Evolutionary conservation across 1,140 invertebrate genomes (phyloP).

Genomic region (Pantala flavescens): DNA sequence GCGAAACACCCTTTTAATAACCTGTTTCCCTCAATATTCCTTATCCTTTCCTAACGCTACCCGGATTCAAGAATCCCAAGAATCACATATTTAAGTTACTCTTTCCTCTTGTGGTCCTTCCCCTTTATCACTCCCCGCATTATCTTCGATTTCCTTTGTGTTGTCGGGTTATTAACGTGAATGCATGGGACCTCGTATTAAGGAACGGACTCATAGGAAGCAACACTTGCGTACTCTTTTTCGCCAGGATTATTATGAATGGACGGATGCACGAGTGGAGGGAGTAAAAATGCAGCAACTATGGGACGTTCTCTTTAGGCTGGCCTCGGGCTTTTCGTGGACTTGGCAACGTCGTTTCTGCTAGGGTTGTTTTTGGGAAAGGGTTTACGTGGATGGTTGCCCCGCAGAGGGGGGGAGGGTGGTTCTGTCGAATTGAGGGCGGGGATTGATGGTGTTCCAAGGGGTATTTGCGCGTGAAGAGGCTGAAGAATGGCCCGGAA

Average conservation of each 20-base stretch:
- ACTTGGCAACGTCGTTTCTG: background rate
- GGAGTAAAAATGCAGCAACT: background rate
- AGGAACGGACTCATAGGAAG: background rate
- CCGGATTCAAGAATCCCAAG: no score
- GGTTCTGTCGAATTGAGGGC: background rate
- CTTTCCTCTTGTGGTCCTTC: background rate
- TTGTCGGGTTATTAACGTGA: background rate
- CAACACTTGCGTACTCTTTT: no score
- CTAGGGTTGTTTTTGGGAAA: background rate
- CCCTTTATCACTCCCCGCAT: background rate
- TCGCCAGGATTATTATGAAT: no score
- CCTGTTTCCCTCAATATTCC: no score
- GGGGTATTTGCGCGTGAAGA: background rate
- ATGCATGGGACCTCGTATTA: background rate
- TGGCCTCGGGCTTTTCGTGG: no score
- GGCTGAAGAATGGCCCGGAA: background rate
- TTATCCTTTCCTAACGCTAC: no score
- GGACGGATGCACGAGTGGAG: background rate
- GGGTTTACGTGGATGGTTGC: conserved; percentile 3
- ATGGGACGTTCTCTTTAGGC: no score
- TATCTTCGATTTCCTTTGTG: background rate
- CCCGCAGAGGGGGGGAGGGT: background rate
- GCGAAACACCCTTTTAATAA: no score
- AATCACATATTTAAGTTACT: background rate
- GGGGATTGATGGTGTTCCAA: background rate